phyloP scores from a whole-genome alignment of 2,797 vertebrate species.

The Chaetodon trifasciatus region DNA sequence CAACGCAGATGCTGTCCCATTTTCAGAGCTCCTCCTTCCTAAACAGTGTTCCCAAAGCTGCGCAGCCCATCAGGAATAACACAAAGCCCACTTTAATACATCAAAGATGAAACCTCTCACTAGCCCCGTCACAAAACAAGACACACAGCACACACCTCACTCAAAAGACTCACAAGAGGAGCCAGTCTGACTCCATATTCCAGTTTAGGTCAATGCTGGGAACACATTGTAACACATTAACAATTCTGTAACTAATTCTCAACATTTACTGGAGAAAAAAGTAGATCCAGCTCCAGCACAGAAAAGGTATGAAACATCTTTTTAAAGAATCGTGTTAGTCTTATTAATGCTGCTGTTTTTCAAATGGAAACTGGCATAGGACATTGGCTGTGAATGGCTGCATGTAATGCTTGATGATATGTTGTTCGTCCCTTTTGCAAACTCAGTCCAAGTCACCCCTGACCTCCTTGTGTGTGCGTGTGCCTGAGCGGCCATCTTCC shows the following conservation, averaged over 20 bases:
- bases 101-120: slow-evolving; percentile 54
- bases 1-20: slow-evolving; percentile 65
- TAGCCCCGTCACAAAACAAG: slow-evolving; percentile 45
- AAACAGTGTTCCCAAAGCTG: slow-evolving; percentile 46
- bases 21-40: slow-evolving; percentile 50
- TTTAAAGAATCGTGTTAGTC: slow-evolving; percentile 14
- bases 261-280: slow-evolving; percentile 40
- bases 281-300: slow-evolving; percentile 45
- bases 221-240: slow-evolving; percentile 36
- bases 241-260: slow-evolving; percentile 35
- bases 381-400: slow-evolving; percentile 60
- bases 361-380: slow-evolving; percentile 55
- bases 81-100: slow-evolving; percentile 56
- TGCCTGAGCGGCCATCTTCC: slow-evolving; percentile 69
- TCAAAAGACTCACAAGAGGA: slow-evolving; percentile 47
- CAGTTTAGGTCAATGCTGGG: slow-evolving; percentile 42
- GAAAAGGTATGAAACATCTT: slow-evolving; percentile 35
- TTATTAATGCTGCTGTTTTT: slow-evolving; percentile 35
- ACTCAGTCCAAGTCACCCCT: slow-evolving; percentile 55
- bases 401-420: slow-evolving; percentile 64
- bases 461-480: slow-evolving; percentile 67
- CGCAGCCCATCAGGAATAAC: slow-evolving; percentile 48
- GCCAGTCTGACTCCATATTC: slow-evolving; percentile 36
- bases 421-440: slow-evolving; percentile 55
- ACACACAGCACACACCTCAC: slow-evolving; percentile 59